These are phyloP conservation scores for Acleris holmiana DNA, from an alignment of 2,888 invertebrate species.

Conservation along the genomic window DNA sequence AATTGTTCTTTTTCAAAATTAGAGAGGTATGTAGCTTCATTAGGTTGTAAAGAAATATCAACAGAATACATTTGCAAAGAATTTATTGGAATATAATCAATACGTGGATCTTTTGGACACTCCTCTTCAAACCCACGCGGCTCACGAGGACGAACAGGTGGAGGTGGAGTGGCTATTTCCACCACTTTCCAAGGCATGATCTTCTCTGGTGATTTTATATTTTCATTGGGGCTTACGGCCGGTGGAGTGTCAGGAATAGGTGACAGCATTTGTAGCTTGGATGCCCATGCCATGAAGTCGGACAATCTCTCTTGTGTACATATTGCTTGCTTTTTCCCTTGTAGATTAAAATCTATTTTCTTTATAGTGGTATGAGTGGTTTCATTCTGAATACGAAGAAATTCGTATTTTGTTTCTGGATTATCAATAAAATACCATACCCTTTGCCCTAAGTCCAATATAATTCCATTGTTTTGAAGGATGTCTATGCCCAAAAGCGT, in stretches of 20 bases:
- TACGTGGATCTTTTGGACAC: neutral
- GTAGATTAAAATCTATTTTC: conserved; percentile 8
- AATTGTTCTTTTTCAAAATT: too few relatives aligned
- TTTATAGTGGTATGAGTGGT: neutral
- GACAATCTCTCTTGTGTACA: neutral
- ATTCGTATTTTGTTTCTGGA: conserved; percentile 8
- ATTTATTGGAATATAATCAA: conserved; percentile 6
- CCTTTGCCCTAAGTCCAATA: conserved; percentile 17
- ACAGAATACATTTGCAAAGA: conserved; percentile 5
- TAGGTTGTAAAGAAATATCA: conserved; percentile 19
- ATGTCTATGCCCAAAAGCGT: conserved; percentile 21
- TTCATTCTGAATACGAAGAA: conserved; percentile 9
- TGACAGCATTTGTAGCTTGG: conserved; percentile 8
- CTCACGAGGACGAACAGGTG: conserved; percentile 1
- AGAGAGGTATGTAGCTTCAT: conserved; percentile 1
- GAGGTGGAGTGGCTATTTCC: conserved; percentile 27
- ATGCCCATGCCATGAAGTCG: conserved; percentile 24
- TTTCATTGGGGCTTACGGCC: neutral
- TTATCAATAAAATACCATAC: conserved; percentile 20
- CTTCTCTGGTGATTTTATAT: neutral
- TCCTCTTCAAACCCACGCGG: neutral
- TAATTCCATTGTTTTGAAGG: conserved; percentile 3
- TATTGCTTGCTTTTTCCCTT: neutral
- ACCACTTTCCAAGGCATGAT: conserved; percentile 20
- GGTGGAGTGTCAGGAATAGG: conserved; percentile 9